These are phyloP conservation scores for Luehdorfia chinensis DNA, from an alignment of 1,140 invertebrate species.

Conservation along the genomic window DNA sequence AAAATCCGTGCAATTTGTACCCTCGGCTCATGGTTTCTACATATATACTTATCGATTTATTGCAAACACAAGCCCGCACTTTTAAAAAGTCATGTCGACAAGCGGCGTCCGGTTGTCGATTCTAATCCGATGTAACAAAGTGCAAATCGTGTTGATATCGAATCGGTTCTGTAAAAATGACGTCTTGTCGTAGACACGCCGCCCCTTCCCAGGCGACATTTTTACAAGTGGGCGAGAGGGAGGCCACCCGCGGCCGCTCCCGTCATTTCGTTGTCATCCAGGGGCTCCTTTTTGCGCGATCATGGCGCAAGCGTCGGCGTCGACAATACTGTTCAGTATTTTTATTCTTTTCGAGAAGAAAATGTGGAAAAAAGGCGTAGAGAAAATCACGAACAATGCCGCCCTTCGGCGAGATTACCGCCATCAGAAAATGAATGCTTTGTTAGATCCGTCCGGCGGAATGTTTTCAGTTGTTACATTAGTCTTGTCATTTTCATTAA, in stretches of 20 bases:
- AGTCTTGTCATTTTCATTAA: slow-evolving; percentile 70
- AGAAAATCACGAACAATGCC: slow-evolving; percentile 71
- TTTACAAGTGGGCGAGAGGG: slow-evolving; percentile 55
- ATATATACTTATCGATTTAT: slow-evolving; percentile 74
- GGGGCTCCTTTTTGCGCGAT: slow-evolving; percentile 69
- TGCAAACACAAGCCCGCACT: slow-evolving; percentile 54
- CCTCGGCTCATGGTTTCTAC: slow-evolving; percentile 53
- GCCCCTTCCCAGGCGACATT: slow-evolving; percentile 61
- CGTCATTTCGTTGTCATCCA: slow-evolving; percentile 74
- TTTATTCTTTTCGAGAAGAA: slow-evolving; percentile 69
- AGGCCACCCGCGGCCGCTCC: slow-evolving; percentile 59
- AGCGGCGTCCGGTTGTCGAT: slow-evolving; percentile 18
- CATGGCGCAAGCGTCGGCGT: slow-evolving; percentile 62
- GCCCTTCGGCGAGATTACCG: slow-evolving; percentile 73
- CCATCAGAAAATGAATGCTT: slow-evolving; percentile 75
- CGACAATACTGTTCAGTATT: slow-evolving; percentile 74
- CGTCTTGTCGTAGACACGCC: slow-evolving; percentile 69
- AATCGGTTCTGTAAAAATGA: slow-evolving; percentile 63
- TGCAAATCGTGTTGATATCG: slow-evolving; percentile 29
- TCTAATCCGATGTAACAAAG: slow-evolving; percentile 25
- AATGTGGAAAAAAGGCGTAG: slow-evolving; percentile 58
- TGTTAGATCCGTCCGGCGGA: slow-evolving; percentile 65
- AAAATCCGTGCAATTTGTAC: slow-evolving; percentile 71
- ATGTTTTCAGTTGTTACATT: slow-evolving; percentile 71
- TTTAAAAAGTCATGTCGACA: slow-evolving; percentile 54